Base-by-base conservation (phyloP, 2,113 vertebrate genomes). In the Nanorana parkeri region DNA sequence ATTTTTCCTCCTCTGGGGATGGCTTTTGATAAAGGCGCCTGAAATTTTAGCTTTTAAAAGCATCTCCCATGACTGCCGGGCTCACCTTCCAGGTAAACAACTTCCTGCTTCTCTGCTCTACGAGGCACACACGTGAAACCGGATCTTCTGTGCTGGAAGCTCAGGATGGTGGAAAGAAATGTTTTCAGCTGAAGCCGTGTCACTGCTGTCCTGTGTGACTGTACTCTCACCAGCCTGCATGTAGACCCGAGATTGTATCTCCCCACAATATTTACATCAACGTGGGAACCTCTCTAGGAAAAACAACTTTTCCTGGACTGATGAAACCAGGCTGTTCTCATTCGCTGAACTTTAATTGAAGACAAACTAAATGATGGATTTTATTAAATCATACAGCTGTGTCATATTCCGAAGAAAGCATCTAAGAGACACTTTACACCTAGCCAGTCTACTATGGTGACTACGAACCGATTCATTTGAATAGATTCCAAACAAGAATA, bases 31-130 rank as follows among this genome's bases (percentile, higher is more conserved):
- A 84, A 87, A 90, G 86, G 87, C 2, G 60, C 54, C 73, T 91
- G 89, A 92, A 93, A 95, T 84, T 78, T 86, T 87, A 95, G 88
- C 92, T 85, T 77, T 90, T 91, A 92, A 93, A 95, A 93, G 91
- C 87, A 81, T 94, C 89, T 93, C 87, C 74, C 32, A 4, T 94
- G 92, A 91, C 90, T 19, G 80, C 21, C 76, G 41, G 84, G 84
- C 88, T 93, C 89, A 92, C 89, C 84, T 93, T 90, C 85, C 91
- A 94, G 90, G 91, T 92, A 89, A 93, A 91, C 83, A 87, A 75
- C 85, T 89, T 86, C 86, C 85, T 76, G 87, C 87, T 85, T 89
- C 86, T 89, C 0, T 87, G 86, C 88, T 65, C 87, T 84, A 77
- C 86, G 87, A 52, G 85, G 89, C 89, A 90, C 41, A 47, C 73